phyloP scores from a whole-genome alignment of 2,113 vertebrate genomes.

The Micronisus gabar region DNA sequence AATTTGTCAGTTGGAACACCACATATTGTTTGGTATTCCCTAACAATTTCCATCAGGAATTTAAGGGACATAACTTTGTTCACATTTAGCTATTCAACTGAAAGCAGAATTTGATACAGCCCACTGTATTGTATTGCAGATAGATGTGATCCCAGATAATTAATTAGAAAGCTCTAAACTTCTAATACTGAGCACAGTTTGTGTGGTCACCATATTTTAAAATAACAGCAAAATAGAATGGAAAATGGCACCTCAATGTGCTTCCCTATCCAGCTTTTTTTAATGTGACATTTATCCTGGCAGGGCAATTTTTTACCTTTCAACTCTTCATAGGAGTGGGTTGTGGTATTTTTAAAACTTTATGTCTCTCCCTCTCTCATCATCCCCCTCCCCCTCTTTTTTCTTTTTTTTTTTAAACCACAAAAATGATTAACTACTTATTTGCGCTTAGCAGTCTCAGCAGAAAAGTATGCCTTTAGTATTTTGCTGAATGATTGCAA shows the following conservation, averaged over 20 bases:
- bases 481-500: conserved; percentile 46
- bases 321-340: background rate
- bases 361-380: background rate
- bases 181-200: background rate
- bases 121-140: background rate
- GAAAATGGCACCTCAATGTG: background rate
- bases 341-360: background rate
- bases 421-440: conserved; percentile 11
- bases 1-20: background rate
- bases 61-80: background rate
- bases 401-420: background rate
- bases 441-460: conserved; percentile 16
- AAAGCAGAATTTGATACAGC: background rate
- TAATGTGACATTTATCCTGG: background rate
- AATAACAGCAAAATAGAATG: background rate
- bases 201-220: background rate
- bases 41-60: background rate
- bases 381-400: background rate
- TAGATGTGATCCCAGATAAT: background rate
- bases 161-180: background rate
- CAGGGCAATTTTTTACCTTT: background rate
- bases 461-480: conserved; percentile 41
- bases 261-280: background rate
- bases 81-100: background rate
- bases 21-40: background rate